phyloP scores from a whole-genome alignment of 2,888 invertebrate species.

The Imbricaverruca yamaguchii region DNA sequence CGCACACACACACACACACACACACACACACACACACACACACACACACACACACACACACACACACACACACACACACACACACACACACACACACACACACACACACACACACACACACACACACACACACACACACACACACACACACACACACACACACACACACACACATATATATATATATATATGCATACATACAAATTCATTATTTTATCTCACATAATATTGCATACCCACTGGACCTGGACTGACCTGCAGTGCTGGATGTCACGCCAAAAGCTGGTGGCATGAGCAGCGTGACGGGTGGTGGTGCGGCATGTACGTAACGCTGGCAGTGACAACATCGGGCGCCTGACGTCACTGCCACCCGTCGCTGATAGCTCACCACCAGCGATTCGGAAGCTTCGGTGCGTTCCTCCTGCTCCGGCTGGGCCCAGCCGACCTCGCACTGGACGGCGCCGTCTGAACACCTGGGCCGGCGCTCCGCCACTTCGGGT shows the following conservation, averaged over 20 bases:
- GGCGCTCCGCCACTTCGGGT: not conserved
- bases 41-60: too few relatives aligned
- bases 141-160: too few relatives aligned
- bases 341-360: not conserved
- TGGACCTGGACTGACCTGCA: not conserved
- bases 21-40: too few relatives aligned
- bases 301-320: not conserved
- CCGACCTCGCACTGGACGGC: not conserved
- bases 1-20: too few relatives aligned
- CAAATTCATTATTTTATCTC: too few relatives aligned
- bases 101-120: too few relatives aligned
- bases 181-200: too few relatives aligned
- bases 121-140: too few relatives aligned
- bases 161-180: too few relatives aligned
- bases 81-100: too few relatives aligned
- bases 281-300: not conserved
- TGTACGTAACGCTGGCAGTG: not conserved
- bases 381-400: conserved; percentile 15
- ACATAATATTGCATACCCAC: too few relatives aligned
- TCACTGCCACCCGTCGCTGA: not conserved
- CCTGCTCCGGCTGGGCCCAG: not conserved
- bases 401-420: not conserved
- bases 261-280: not conserved
- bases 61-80: too few relatives aligned
- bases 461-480: not conserved